Percentiles rank a stretch among this genome's conserved stretches.
phyloP scores from a whole-genome alignment of 1,140 invertebrate species.

The Linepithema humile region DNA sequence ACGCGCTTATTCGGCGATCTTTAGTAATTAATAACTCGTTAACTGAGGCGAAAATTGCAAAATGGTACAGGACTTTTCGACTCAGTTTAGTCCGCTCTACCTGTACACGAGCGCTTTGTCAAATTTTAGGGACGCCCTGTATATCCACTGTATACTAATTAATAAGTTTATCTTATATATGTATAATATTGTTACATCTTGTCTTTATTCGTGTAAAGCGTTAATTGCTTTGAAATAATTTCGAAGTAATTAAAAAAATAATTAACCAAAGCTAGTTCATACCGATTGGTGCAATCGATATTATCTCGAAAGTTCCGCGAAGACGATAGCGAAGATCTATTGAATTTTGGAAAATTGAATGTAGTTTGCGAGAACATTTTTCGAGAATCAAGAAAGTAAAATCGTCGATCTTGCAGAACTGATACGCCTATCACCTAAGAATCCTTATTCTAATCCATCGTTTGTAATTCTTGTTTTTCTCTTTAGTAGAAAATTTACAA shows the following conservation, averaged over 20 bases:
- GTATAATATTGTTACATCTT: too few species aligned
- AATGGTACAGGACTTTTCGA: too few species aligned
- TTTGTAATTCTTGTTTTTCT: constrained; percentile 53
- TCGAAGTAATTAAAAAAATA: neutral
- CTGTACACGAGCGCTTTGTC: too few species aligned
- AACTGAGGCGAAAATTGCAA: too few species aligned
- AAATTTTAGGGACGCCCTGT: too few species aligned
- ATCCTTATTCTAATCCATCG: constrained; percentile 69
- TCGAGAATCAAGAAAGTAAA: neutral
- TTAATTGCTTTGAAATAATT: too few species aligned
- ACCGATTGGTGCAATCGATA: constrained; percentile 10
- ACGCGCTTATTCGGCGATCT: too few species aligned
- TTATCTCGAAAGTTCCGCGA: constrained; percentile 56
- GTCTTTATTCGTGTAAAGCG: too few species aligned
- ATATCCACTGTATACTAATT: too few species aligned
- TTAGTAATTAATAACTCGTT: too few species aligned
- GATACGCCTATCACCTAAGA: constrained; percentile 57
- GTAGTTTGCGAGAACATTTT: neutral
- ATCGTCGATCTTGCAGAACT: constrained; percentile 39
- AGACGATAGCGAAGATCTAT: constrained; percentile 33
- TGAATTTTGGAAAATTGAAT: constrained; percentile 29
- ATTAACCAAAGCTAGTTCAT: neutral
- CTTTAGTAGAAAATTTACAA: constrained; percentile 79
- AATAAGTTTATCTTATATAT: too few species aligned
- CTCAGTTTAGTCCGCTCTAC: too few species aligned